Conservation (phyloP, 2,113 vertebrate genomes). For the Myotis davidii region DNA sequence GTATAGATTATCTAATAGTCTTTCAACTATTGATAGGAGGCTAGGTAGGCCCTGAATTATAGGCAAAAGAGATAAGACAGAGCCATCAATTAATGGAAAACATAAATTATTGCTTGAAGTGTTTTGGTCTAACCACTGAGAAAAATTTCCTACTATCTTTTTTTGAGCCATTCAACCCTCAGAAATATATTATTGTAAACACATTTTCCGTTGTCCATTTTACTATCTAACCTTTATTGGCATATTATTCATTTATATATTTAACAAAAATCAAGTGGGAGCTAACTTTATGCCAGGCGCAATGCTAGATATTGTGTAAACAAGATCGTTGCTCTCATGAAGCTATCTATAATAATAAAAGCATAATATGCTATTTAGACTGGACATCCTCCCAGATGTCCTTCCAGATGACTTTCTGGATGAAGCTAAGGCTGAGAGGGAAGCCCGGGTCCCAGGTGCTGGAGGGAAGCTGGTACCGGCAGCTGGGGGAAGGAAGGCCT, state of each 20-base stretch:
- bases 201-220: slow-evolving; percentile 1
- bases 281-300: background rate
- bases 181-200: slow-evolving; percentile 5
- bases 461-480: too few species aligned
- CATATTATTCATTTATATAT: background rate
- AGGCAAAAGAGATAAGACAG: background rate
- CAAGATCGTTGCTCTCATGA: background rate
- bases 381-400: too few species aligned
- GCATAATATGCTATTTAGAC: too few species aligned
- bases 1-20: background rate
- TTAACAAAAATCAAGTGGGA: background rate
- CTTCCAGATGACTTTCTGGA: too few species aligned
- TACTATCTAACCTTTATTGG: background rate
- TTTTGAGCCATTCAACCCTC: background rate
- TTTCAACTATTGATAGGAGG: background rate
- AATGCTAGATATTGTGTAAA: background rate
- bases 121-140: background rate
- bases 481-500: too few species aligned
- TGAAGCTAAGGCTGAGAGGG: too few species aligned
- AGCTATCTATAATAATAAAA: background rate
- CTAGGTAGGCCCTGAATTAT: background rate
- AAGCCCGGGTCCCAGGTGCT: too few species aligned
- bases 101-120: background rate
- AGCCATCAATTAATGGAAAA: background rate
- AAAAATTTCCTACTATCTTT: background rate